phyloP scores from a whole-genome alignment of 2,113 vertebrate genomes.

The Xyrauchen texanus region DNA sequence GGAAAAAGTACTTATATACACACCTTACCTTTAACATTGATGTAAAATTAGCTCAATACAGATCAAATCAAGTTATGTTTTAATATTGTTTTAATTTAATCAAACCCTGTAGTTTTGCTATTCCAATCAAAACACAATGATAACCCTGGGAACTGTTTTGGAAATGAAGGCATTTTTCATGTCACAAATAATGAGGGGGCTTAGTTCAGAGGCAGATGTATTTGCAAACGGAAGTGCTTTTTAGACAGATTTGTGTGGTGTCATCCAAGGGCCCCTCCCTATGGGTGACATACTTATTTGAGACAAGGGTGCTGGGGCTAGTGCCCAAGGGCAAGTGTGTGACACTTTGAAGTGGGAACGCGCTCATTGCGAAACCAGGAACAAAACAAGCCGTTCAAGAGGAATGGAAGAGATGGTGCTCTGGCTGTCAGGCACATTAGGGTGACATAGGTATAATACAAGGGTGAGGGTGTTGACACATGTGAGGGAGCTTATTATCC shows the following conservation, averaged over 20 bases:
- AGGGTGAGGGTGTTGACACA: conserved; percentile 71
- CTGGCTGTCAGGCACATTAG: conserved; percentile 69
- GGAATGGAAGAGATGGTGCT: conserved; percentile 62
- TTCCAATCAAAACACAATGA: too few species aligned
- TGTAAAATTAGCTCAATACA: too few species aligned
- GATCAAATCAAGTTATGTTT: too few species aligned
- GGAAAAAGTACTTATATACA: too few species aligned
- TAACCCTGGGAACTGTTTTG: conserved; percentile 14
- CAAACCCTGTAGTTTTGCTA: too few species aligned
- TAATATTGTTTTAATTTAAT: too few species aligned
- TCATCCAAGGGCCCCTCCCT: conserved; percentile 59
- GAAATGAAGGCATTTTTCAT: conserved; percentile 56
- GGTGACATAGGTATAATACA: conserved; percentile 66
- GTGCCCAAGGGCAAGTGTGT: conserved; percentile 61
- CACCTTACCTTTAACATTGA: too few species aligned
- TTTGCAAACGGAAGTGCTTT: conserved; percentile 58
- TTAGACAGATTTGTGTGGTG: conserved; percentile 43
- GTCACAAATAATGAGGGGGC: conserved; percentile 58
- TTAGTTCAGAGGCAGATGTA: conserved; percentile 61
- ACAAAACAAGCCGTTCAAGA: conserved; percentile 69
- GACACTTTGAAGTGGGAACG: conserved; percentile 68
- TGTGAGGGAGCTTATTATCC: conserved; percentile 77
- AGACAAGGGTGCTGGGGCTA: conserved; percentile 60
- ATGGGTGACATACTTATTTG: conserved; percentile 63
- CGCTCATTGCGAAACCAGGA: conserved; percentile 58